Base-by-base conservation (phyloP, 2,888 invertebrate species). In the Fragum whitleyi region DNA sequence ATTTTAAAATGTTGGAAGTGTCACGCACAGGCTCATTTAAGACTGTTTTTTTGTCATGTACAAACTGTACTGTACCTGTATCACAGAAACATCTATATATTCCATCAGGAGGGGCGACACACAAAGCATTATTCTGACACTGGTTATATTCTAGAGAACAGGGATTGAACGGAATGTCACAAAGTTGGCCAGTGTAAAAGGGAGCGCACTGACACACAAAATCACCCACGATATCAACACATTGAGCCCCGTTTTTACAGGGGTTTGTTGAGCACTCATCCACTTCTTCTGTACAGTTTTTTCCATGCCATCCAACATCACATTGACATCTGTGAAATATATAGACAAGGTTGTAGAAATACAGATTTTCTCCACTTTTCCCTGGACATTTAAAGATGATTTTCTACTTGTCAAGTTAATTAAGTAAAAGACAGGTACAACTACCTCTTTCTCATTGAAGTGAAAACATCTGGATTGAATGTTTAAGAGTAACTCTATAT, bases 101-200 rank as follows among this genome's bases (percentile, higher is more conserved):
- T 21, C 82, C 82, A 42, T 82, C 82, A 29, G 73, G 82, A 14
- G 82, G 79, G 2, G 74, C 39, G 14, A 79, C 47, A 59, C 82
- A 79, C 3, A 62, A 74, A 0, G 82, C 82, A 19, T 47, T 70
- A 69, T 82, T 78, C 55, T 79, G 78, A 73, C 82, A 82, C 11
- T 68, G 82, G 47, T 76, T 79, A 55, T 82, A 82, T 55, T 74
- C 79, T 26, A 69, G 62, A 6, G 76, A 51, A 32, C 82, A 82
- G 28, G 82, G 82, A 36, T 82, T 82, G 68, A 55, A 82, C 29
- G 32, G 55, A 11, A 65, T 79, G 42, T 82, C 79, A 67, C 82
- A 82, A 14, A 76, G 57, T 19, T 47, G 32, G 19, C 82, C 82
- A 11, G 82, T 79, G 55, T 76, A 82, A 68, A 82, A 82, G 39